Conservation (phyloP, 1,140 invertebrate species). For the Diabrotica undecimpunctata region DNA sequence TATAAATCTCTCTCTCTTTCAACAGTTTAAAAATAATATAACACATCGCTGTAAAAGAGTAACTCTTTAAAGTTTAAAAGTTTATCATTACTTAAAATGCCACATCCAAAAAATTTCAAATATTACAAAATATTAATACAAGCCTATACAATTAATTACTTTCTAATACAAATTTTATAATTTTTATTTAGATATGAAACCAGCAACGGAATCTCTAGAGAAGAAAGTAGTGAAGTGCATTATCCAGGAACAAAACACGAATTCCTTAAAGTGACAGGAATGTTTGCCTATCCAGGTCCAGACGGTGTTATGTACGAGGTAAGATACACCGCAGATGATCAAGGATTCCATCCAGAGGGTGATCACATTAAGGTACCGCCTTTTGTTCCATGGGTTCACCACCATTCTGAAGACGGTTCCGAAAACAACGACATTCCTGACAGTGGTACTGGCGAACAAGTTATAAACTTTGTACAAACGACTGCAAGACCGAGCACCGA, state of each 20-base stretch:
- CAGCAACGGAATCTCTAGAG: conserved; percentile 60
- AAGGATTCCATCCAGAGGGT: conserved; percentile 53
- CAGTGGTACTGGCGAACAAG: too few species aligned
- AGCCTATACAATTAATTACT: not conserved
- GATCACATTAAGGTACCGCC: conserved; percentile 44
- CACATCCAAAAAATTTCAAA: too few species aligned
- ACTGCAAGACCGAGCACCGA: too few species aligned
- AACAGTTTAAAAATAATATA: too few species aligned
- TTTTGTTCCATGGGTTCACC: conserved; percentile 33
- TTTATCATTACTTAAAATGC: too few species aligned
- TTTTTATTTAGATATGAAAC: conserved; percentile 57
- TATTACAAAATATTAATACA: not conserved
- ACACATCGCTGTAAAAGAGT: too few species aligned
- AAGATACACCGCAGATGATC: conserved; percentile 56
- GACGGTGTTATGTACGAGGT: conserved; percentile 56
- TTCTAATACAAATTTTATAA: not conserved
- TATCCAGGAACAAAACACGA: conserved; percentile 51
- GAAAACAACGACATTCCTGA: too few species aligned
- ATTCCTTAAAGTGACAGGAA: conserved; percentile 44
- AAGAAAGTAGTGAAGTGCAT: conserved; percentile 60
- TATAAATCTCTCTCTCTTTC: too few species aligned
- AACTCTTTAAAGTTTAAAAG: too few species aligned
- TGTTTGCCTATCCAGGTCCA: conserved; percentile 55
- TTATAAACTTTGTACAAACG: too few species aligned
- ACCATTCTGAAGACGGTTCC: conserved; percentile 22